Conservation (phyloP, 1,140 invertebrate species). For the Neelides sp. region DNA sequence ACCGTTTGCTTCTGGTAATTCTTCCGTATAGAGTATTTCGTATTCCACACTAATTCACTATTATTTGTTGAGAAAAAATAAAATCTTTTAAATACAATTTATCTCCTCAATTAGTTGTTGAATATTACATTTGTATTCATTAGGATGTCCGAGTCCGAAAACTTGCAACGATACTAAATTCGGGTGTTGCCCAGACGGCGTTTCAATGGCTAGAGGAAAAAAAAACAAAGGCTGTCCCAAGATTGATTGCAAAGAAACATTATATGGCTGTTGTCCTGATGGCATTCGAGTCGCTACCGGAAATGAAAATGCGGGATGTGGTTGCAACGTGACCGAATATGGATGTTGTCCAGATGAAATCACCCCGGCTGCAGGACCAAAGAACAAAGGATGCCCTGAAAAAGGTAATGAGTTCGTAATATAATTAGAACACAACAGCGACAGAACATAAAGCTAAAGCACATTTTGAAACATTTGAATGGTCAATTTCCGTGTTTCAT, state of each 20-base stretch:
- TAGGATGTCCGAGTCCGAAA: constrained; percentile 52
- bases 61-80: too few relatives aligned
- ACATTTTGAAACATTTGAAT: too few relatives aligned
- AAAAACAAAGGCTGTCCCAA: constrained; percentile 54
- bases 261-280: constrained; percentile 78
- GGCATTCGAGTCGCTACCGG: constrained; percentile 62
- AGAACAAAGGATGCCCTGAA: constrained; percentile 45
- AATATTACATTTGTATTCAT: too few relatives aligned
- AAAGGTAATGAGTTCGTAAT: constrained; percentile 3
- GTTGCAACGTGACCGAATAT: constrained; percentile 38
- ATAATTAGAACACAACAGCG: too few relatives aligned
- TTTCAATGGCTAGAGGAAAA: constrained; percentile 62
- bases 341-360: constrained; percentile 56
- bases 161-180: constrained; percentile 68
- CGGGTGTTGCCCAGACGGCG: constrained; percentile 79
- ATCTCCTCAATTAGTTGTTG: too few relatives aligned
- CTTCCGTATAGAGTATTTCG: too few relatives aligned
- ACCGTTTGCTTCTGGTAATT: constrained; percentile 61
- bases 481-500: too few relatives aligned
- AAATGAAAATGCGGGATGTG: constrained; percentile 67
- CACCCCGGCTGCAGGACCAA: constrained; percentile 44
- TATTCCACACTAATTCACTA: too few relatives aligned
- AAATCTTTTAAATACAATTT: too few relatives aligned
- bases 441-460: too few relatives aligned
- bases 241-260: constrained; percentile 57